These are phyloP conservation scores for Columba livia DNA, from an alignment of 2,113 vertebrate genomes.

Conservation along the genomic window DNA sequence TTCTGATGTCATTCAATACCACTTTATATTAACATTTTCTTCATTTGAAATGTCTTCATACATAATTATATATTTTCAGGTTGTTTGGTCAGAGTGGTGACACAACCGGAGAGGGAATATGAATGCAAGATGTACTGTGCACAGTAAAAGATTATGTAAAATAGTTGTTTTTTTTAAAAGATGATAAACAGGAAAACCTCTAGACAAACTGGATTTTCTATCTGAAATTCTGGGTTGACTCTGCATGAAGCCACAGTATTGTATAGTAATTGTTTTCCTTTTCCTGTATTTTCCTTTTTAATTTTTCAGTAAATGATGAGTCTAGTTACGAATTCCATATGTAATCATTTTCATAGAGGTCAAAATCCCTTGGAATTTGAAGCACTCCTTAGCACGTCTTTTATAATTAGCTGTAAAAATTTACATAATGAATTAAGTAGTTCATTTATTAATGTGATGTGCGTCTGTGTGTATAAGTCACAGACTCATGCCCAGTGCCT, in stretches of 20 bases:
- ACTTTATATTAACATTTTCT: slow-evolving; percentile 11
- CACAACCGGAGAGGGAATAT: not conserved
- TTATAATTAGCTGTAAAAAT: slow-evolving; percentile 30
- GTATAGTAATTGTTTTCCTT: not conserved
- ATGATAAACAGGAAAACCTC: not conserved
- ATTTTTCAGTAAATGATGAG: not conserved
- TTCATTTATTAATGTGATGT: not conserved
- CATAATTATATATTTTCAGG: not conserved
- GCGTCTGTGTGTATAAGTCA: not conserved
- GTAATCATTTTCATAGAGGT: not conserved
- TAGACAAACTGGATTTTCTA: not conserved
- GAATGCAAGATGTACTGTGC: not conserved
- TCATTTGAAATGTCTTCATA: not conserved
- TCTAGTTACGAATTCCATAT: not conserved
- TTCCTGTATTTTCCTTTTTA: not conserved
- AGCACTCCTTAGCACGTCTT: not conserved
- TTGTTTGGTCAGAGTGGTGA: not conserved
- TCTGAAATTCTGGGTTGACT: slow-evolving; percentile 22
- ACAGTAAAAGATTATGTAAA: not conserved
- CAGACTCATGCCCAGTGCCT: not conserved
- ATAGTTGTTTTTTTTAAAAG: not conserved
- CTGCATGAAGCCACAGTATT: not conserved
- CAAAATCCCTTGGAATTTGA: slow-evolving; percentile 20
- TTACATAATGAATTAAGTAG: not conserved
- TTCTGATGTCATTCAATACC: not conserved